A percentile compares a stretch with the other conserved stretches of the same genome.
Evolutionary conservation across 2,888 invertebrate species (phyloP).

Genomic region (Belgica antarctica): DNA sequence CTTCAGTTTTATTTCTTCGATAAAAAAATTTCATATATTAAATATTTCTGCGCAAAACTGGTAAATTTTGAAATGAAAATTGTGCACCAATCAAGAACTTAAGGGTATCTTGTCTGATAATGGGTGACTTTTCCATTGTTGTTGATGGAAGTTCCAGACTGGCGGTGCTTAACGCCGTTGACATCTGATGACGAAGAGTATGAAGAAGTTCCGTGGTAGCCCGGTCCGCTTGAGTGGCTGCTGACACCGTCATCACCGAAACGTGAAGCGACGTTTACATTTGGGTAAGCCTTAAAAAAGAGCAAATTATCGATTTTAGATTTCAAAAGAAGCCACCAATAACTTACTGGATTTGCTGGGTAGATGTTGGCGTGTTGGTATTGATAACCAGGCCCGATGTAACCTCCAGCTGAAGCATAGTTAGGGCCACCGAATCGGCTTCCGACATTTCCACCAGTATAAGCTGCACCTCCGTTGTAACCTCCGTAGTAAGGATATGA

Average conservation of each 20-base stretch:
- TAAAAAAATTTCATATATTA: too few species aligned
- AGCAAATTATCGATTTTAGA: too few species aligned
- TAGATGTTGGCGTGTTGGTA: conserved; percentile 61
- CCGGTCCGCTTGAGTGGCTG: conserved; percentile 48
- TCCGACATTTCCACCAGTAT: too few species aligned
- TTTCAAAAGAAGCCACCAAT: too few species aligned
- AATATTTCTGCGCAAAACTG: too few species aligned
- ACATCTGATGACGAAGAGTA: conserved; percentile 61
- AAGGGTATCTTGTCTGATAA: conserved; percentile 56
- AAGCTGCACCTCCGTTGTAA: too few species aligned
- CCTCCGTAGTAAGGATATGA: too few species aligned
- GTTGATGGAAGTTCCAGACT: conserved; percentile 66
- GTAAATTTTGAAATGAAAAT: too few species aligned
- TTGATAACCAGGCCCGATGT: conserved; percentile 57
- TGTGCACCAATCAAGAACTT: too few species aligned
- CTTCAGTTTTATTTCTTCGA: too few species aligned
- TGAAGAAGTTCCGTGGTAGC: conserved; percentile 60
- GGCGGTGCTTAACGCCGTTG: conserved; percentile 62
- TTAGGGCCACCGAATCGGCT: too few species aligned
- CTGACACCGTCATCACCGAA: conserved; percentile 51
- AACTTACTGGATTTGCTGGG: conserved; percentile 65
- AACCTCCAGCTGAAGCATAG: conserved; percentile 59
- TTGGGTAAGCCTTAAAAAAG: too few species aligned
- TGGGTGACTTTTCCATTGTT: conserved; percentile 70
- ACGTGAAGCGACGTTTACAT: conserved; percentile 55